phyloP scores from a whole-genome alignment of 2,888 invertebrate genomes.

The Parnassius glacialis region DNA sequence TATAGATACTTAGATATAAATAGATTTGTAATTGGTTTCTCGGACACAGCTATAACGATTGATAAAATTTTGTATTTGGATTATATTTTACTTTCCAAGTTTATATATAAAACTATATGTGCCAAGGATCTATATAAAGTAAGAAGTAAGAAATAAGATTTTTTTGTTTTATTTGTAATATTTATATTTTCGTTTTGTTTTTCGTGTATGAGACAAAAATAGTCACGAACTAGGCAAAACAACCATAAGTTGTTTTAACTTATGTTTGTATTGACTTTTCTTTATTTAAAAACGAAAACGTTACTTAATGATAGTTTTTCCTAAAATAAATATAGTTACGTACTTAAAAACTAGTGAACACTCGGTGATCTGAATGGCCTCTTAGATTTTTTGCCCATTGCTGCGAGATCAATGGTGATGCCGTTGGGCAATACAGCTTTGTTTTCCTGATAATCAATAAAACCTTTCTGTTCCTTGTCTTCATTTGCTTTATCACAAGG shows the following conservation, averaged over 20 bases:
- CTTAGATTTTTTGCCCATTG: constrained; percentile 86
- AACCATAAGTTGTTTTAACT: constrained; percentile 36
- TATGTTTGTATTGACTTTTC: constrained; percentile 31
- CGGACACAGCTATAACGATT: too few relatives aligned
- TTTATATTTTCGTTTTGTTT: constrained; percentile 48
- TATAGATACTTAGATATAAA: too few relatives aligned
- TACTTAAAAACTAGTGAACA: constrained; percentile 63
- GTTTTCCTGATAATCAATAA: constrained; percentile 87
- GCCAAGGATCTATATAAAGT: too few relatives aligned
- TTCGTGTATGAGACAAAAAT: constrained; percentile 43
- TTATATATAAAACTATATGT: too few relatives aligned
- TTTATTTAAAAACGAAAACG: constrained; percentile 52
- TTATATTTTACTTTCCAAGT: too few relatives aligned
- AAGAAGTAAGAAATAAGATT: too few relatives aligned
- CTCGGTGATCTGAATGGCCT: constrained; percentile 82
- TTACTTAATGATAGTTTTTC: constrained; percentile 60
- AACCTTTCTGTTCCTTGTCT: constrained; percentile 81
- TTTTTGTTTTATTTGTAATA: constrained; percentile 13
- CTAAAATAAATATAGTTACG: constrained; percentile 72
- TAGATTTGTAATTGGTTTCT: too few relatives aligned
- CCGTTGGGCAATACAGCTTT: constrained; percentile 87
- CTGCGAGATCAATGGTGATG: constrained; percentile 85
- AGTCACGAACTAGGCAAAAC: constrained; percentile 38
- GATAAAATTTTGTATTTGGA: too few relatives aligned
- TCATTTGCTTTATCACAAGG: constrained; percentile 83